phyloP scores from a whole-genome alignment of 2,113 vertebrate species.

The Vimba vimba region DNA sequence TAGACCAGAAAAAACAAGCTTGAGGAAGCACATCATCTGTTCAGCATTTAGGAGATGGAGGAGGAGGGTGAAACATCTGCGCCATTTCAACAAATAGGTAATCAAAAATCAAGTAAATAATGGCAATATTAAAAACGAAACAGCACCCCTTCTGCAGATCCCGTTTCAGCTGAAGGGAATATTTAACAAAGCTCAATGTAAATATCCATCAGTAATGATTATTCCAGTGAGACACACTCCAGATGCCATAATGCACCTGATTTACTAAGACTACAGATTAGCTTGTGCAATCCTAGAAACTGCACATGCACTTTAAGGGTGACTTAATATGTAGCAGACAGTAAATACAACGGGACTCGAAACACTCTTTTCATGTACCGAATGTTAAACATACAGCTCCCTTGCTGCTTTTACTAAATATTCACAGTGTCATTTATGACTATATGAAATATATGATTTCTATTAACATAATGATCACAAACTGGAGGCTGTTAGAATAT shows the following conservation, averaged over 20 bases:
- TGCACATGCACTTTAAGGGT: not conserved
- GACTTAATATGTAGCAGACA: not conserved
- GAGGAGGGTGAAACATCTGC: conserved; percentile 51
- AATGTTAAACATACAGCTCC: not conserved
- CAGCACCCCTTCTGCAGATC: not conserved
- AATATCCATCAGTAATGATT: not conserved
- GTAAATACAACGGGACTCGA: not conserved
- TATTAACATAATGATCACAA: not conserved
- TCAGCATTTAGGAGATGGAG: conserved; percentile 30
- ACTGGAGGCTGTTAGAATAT: too few species aligned
- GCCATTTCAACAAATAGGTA: conserved; percentile 47
- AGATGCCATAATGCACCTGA: not conserved
- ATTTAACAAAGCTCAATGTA: not conserved
- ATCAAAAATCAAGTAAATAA: conserved; percentile 49
- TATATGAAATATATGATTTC: not conserved
- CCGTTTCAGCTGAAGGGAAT: not conserved
- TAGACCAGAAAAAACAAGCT: conserved; percentile 34
- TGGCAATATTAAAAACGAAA: not conserved
- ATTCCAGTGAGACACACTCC: not conserved
- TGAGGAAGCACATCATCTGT: conserved; percentile 48
- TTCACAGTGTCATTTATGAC: not conserved
- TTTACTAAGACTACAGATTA: not conserved
- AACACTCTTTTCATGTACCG: not conserved
- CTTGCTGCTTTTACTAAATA: not conserved
- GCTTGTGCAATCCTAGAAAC: not conserved